A percentile compares a stretch with the other conserved stretches of the same genome.
Conservation (phyloP, 2,888 invertebrate genomes). For the Amaurobius ferox region DNA sequence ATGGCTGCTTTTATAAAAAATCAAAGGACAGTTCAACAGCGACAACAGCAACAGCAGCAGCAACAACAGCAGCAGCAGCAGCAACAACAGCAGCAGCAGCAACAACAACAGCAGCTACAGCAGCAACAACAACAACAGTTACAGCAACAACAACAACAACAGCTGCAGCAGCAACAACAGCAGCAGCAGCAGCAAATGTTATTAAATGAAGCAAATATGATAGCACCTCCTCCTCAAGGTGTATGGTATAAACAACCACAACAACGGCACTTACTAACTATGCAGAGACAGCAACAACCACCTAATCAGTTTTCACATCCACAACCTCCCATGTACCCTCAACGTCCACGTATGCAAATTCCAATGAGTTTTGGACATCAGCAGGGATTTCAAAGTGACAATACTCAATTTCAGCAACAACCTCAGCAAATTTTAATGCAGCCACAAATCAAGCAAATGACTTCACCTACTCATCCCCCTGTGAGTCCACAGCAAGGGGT, state of each 20-base stretch:
- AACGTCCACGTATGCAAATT: slow-evolving; percentile 51
- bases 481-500: slow-evolving; percentile 84
- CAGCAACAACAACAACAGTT: no score
- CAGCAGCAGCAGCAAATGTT: slow-evolving; percentile 77
- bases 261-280: slow-evolving; percentile 74
- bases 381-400: slow-evolving; percentile 63
- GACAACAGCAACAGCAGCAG: slow-evolving; percentile 49
- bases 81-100: slow-evolving; percentile 41
- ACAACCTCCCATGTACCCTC: slow-evolving; percentile 75
- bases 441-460: slow-evolving; percentile 77
- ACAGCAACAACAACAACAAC: slow-evolving; percentile 33
- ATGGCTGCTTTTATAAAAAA: slow-evolving; percentile 96
- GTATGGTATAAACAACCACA: slow-evolving; percentile 68
- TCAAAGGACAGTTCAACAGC: slow-evolving; percentile 77
- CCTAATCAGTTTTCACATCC: slow-evolving; percentile 74
- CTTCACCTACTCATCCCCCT: slow-evolving; percentile 83
- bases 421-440: slow-evolving; percentile 75
- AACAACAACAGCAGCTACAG: no score
- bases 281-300: slow-evolving; percentile 75
- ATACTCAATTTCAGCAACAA: slow-evolving; percentile 74
- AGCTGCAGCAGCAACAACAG: no score
- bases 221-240: slow-evolving; percentile 19
- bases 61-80: slow-evolving; percentile 74
- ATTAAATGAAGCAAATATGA: slow-evolving; percentile 21
- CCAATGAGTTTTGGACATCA: slow-evolving; percentile 58